Percentiles rank a stretch among this genome's conserved stretches.
Evolutionary conservation across 2,113 vertebrate species (phyloP).

Genomic region (Stercorarius parasiticus): DNA sequence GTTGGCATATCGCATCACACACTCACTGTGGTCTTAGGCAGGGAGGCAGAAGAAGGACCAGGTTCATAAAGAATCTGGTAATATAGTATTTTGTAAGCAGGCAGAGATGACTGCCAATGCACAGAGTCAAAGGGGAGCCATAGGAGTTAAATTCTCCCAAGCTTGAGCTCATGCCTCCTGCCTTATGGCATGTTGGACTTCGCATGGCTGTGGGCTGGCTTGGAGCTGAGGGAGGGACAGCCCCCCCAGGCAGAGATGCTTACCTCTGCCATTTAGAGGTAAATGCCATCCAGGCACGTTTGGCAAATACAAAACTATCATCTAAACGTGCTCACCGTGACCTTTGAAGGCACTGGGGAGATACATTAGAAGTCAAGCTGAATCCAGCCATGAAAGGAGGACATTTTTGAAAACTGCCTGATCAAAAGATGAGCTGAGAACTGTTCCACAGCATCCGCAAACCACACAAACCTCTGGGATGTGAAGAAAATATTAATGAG

Average conservation of each 20-base stretch:
- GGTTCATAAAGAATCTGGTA: not conserved
- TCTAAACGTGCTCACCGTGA: not conserved
- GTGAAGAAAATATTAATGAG: not conserved
- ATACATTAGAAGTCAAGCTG: not conserved
- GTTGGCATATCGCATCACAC: not conserved
- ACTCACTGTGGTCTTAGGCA: fast-evolving
- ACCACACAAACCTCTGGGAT: not conserved
- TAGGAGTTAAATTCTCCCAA: not conserved
- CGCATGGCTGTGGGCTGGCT: not conserved
- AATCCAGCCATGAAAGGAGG: not conserved
- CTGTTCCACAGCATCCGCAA: not conserved
- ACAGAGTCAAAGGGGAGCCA: not conserved
- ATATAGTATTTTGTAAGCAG: not conserved
- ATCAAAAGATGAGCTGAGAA: not conserved
- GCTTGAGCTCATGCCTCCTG: fast-evolving
- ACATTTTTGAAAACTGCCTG: not conserved
- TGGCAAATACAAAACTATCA: not conserved
- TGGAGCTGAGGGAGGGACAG: not conserved
- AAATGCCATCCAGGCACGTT: not conserved
- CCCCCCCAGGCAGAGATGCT: not conserved
- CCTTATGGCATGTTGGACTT: not conserved
- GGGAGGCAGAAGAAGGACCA: not conserved
- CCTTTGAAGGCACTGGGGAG: not conserved
- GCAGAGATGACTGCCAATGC: not conserved
- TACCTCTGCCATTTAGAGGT: not conserved